These are phyloP conservation scores for Stichopus horrens DNA, from an alignment of 53 echinoderm and acorn worm species.

Conservation along the genomic window DNA sequence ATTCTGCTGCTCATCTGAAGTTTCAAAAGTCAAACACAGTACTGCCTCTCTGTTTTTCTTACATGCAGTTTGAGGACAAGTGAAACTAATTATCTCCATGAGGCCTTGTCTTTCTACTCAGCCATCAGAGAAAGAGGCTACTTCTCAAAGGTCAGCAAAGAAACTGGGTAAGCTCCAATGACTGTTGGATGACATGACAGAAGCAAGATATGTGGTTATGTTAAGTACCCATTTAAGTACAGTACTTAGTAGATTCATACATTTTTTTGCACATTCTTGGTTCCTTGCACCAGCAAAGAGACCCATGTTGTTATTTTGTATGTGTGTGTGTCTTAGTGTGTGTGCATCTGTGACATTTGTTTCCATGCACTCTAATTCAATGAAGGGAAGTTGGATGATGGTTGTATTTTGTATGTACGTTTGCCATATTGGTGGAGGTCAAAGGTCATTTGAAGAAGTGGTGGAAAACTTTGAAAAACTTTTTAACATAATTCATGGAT, in stretches of 20 bases:
- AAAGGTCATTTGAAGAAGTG: neutral
- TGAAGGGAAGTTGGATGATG: neutral
- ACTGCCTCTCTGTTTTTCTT: constrained; percentile 4
- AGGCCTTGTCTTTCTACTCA: constrained; percentile 95
- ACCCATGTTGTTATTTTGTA: too few relatives aligned
- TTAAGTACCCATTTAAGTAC: too few relatives aligned
- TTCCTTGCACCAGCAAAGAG: too few relatives aligned
- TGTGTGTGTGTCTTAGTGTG: too few relatives aligned
- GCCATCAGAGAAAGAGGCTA: constrained; percentile 93
- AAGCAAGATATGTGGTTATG: too few relatives aligned
- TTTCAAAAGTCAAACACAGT: neutral
- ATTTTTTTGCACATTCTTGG: too few relatives aligned
- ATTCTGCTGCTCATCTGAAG: neutral
- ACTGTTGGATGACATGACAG: too few relatives aligned
- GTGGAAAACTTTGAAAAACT: neutral
- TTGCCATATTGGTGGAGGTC: neutral
- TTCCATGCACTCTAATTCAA: neutral
- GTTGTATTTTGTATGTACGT: neutral
- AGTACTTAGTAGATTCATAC: too few relatives aligned
- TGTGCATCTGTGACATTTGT: neutral
- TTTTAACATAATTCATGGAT: neutral
- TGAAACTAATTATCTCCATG: constrained; percentile 97
- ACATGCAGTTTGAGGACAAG: constrained; percentile 87
- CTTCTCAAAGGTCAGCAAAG: constrained; percentile 87
- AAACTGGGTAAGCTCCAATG: constrained; percentile 79